A percentile compares a stretch with the other conserved stretches of the same genome.
phyloP scores from a whole-genome alignment of 2,888 invertebrate genomes.

The Philereme vetulata region DNA sequence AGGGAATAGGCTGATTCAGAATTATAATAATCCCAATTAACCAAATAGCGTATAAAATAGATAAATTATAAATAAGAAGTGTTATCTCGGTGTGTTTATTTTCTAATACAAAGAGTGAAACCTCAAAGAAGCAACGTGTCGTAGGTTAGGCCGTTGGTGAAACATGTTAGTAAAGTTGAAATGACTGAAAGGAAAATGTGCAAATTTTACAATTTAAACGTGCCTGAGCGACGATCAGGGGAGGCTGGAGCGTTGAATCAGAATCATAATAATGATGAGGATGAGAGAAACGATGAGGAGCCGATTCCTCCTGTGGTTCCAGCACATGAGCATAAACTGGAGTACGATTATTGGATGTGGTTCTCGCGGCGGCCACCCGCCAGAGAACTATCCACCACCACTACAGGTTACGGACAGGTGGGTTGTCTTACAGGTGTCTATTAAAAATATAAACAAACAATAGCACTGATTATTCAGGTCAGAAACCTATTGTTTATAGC shows the following conservation, averaged over 20 bases:
- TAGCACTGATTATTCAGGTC: background rate
- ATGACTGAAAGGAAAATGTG: slow-evolving; percentile 84
- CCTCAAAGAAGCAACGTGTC: slow-evolving; percentile 74
- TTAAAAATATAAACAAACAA: slow-evolving; percentile 38
- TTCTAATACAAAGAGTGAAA: slow-evolving; percentile 58
- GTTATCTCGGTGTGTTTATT: slow-evolving; percentile 51
- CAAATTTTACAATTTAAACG: slow-evolving; percentile 83
- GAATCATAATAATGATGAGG: slow-evolving; percentile 69
- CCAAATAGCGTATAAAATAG: slow-evolving; percentile 51
- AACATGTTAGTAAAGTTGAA: slow-evolving; percentile 80
- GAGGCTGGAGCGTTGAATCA: slow-evolving; percentile 61
- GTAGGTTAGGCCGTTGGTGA: slow-evolving; percentile 82
- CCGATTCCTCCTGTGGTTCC: slow-evolving; percentile 83
- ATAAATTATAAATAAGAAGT: slow-evolving; percentile 54
- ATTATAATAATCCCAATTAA: slow-evolving; percentile 56
- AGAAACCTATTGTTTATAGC: background rate
- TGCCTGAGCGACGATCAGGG: slow-evolving; percentile 78
- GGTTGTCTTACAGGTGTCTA: slow-evolving; percentile 8
- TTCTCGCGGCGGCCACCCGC: slow-evolving; percentile 85
- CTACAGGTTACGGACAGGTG: slow-evolving; percentile 80
- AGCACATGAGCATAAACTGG: slow-evolving; percentile 94
- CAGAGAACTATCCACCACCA: slow-evolving; percentile 70
- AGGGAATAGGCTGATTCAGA: slow-evolving; percentile 70
- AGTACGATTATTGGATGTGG: slow-evolving; percentile 97
- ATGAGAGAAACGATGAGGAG: slow-evolving; percentile 67